Percentiles rank a stretch among this genome's conserved stretches.
phyloP scores from a whole-genome alignment of 2,888 invertebrate genomes.

The Chrysopilus asiliformis region DNA sequence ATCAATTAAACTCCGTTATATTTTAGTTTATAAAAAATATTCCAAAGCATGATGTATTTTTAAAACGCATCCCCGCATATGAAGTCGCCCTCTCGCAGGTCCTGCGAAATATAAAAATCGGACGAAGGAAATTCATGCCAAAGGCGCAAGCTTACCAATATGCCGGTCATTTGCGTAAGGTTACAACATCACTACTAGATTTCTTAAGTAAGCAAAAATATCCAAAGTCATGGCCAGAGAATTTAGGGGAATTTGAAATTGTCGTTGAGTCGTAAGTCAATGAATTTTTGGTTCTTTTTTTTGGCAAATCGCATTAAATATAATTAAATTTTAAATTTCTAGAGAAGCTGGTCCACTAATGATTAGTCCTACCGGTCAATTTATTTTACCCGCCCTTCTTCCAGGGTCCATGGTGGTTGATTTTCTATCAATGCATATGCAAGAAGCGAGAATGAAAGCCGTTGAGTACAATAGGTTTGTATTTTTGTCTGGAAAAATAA shows the following conservation, averaged over 20 bases:
- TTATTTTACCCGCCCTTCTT: conserved; percentile 83
- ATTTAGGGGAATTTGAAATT: conserved; percentile 61
- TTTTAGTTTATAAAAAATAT: conserved; percentile 71
- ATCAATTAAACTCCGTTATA: conserved; percentile 1
- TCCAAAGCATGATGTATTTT: conserved; percentile 55
- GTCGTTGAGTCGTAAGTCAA: conserved; percentile 72
- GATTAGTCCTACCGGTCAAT: conserved; percentile 87
- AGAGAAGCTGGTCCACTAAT: conserved; percentile 89
- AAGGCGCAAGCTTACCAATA: conserved; percentile 78
- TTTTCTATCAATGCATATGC: conserved; percentile 66
- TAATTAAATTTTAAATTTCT: conserved; percentile 18
- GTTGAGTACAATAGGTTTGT: conserved; percentile 67
- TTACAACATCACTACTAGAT: conserved; percentile 76
- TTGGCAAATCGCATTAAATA: neutral
- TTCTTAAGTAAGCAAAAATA: conserved; percentile 50
- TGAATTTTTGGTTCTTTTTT: neutral
- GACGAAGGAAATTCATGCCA: conserved; percentile 81
- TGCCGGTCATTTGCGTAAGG: conserved; percentile 65
- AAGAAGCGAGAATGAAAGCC: conserved; percentile 57
- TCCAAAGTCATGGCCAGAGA: conserved; percentile 58
- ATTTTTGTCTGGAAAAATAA: too few species aligned
- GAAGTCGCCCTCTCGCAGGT: conserved; percentile 75
- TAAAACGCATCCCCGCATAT: conserved; percentile 65
- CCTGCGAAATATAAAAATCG: conserved; percentile 68
- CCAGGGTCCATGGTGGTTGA: conserved; percentile 74